Conservation (phyloP, 2,888 invertebrate genomes). For the Neuroscelio doddi region DNA sequence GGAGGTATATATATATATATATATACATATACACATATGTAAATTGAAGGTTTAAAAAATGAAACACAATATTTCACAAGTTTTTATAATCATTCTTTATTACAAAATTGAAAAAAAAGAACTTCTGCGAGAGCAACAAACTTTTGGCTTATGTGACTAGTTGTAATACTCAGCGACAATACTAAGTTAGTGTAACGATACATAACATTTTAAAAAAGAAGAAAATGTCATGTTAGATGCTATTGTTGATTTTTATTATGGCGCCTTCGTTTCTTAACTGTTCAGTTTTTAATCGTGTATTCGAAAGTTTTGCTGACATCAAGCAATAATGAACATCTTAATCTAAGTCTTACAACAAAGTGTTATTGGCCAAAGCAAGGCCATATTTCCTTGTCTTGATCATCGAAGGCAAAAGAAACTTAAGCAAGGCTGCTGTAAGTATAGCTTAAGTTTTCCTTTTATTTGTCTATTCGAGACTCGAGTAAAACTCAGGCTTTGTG, state of each 20-base stretch:
- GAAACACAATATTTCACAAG: neutral
- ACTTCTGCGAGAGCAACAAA: conserved; percentile 67
- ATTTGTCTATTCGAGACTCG: too few relatives aligned
- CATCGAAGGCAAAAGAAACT: too few relatives aligned
- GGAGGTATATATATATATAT: neutral
- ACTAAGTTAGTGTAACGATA: conserved; percentile 64
- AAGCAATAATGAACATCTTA: too few relatives aligned
- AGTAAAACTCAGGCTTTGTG: too few relatives aligned
- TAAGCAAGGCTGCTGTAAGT: too few relatives aligned
- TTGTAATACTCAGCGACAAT: conserved; percentile 70
- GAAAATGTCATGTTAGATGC: neutral
- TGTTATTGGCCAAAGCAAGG: too few relatives aligned
- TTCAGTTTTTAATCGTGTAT: too few relatives aligned
- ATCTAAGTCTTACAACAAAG: too few relatives aligned
- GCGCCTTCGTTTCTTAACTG: too few relatives aligned
- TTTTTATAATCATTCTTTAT: conserved; percentile 57
- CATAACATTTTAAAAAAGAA: neutral
- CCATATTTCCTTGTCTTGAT: too few relatives aligned
- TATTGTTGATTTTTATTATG: neutral
- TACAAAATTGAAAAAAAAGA: conserved; percentile 66
- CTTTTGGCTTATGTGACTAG: conserved; percentile 70
- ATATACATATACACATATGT: neutral
- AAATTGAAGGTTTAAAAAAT: neutral
- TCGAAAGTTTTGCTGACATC: too few relatives aligned
- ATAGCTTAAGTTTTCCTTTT: too few relatives aligned